Percentiles rank a stretch among this genome's conserved stretches.
These are phyloP conservation scores for Ophion obscuratus DNA, from an alignment of 2,888 invertebrate genomes.

Conservation along the genomic window DNA sequence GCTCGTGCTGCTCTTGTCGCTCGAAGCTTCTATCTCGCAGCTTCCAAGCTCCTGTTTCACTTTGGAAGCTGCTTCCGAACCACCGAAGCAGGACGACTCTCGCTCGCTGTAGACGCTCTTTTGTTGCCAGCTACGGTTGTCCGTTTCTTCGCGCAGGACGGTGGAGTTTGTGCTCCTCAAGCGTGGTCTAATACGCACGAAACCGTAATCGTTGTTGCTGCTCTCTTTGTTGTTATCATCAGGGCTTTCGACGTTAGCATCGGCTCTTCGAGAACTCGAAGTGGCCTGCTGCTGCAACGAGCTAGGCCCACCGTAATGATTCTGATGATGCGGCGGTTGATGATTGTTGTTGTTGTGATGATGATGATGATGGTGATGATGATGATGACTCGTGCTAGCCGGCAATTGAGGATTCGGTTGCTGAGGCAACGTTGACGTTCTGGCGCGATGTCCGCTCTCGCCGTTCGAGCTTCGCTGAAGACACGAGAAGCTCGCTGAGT, in stretches of 20 bases:
- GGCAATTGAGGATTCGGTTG: conserved; percentile 75
- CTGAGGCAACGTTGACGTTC: conserved; percentile 84
- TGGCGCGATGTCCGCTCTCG: conserved; percentile 79
- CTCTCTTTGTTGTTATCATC: conserved; percentile 72
- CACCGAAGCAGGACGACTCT: conserved; percentile 71
- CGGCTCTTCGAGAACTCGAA: conserved; percentile 58
- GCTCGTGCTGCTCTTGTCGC: conserved; percentile 71
- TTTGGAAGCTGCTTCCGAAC: conserved; percentile 49
- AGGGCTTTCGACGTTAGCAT: conserved; percentile 54
- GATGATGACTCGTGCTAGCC: conserved; percentile 53
- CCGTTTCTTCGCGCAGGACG: conserved; percentile 77
- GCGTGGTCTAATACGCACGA: conserved; percentile 80
- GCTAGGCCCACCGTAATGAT: conserved; percentile 72
- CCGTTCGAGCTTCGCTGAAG: conserved; percentile 81
- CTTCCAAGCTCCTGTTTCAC: conserved; percentile 72
- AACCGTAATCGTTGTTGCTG: conserved; percentile 80
- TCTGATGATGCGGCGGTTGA: conserved; percentile 48
- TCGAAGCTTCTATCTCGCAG: conserved; percentile 72
- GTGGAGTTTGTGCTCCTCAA: conserved; percentile 80
- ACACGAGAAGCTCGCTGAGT: conserved; percentile 85
- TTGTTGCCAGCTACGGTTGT: conserved; percentile 67
- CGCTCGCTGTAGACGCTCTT: conserved; percentile 72
- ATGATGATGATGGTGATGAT: conserved; percentile 67
- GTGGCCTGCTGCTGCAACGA: conserved; percentile 70
- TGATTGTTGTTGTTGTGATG: conserved; percentile 21